These are phyloP conservation scores for Brachionus rotundiformis DNA, from an alignment of 1,140 invertebrate genomes.

Conservation along the genomic window DNA sequence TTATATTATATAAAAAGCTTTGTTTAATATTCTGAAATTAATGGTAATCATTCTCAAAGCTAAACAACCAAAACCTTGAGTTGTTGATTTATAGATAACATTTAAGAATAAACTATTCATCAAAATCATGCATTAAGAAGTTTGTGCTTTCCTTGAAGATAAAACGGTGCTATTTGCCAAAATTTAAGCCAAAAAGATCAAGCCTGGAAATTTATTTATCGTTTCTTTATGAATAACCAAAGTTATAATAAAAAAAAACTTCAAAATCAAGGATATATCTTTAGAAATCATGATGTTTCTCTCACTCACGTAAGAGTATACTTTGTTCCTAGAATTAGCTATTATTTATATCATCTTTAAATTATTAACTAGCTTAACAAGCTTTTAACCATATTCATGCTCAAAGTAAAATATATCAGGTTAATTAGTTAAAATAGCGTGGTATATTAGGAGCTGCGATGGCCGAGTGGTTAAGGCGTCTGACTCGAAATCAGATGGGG, in stretches of 20 bases:
- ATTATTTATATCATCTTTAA: too few species aligned
- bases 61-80: constrained; percentile 12
- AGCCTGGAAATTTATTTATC: background rate
- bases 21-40: constrained; percentile 12
- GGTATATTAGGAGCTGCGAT: background rate
- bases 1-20: background rate
- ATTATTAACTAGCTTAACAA: too few species aligned
- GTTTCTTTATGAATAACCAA: background rate
- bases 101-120: background rate
- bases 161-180: background rate
- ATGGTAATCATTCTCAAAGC: background rate
- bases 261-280: background rate
- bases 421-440: background rate
- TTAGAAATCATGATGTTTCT: too few species aligned
- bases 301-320: too few species aligned
- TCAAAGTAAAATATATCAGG: background rate
- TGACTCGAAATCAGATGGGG: constrained; percentile 50
- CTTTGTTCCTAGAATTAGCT: too few species aligned
- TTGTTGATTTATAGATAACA: constrained; percentile 20
- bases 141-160: background rate
- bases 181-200: too few species aligned
- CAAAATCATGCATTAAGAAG: background rate
- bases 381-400: background rate
- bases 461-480: constrained; percentile 51
- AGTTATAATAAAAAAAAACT: background rate